These are phyloP conservation scores for Rhabdornis inornatus DNA, from an alignment of 2,113 vertebrate species.

Conservation along the genomic window DNA sequence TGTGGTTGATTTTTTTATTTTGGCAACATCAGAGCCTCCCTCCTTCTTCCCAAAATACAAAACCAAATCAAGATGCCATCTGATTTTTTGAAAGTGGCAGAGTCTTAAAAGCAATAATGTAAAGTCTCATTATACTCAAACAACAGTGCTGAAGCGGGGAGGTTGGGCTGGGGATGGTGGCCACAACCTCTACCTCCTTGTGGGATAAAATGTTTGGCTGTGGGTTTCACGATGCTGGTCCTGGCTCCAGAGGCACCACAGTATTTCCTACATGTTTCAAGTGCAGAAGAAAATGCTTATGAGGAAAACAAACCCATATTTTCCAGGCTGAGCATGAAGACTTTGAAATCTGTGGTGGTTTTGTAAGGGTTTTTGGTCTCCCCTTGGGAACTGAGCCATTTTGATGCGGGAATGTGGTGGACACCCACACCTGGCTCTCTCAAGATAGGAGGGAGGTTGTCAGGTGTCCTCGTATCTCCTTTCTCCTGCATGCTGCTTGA, in stretches of 20 bases:
- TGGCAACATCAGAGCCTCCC: neutral
- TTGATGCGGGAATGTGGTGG: neutral
- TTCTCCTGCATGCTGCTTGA: neutral
- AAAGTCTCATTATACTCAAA: neutral
- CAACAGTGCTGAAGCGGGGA: neutral
- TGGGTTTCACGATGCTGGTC: neutral
- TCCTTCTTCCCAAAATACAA: neutral
- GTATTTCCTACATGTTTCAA: neutral
- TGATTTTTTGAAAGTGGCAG: neutral
- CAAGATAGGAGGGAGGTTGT: neutral
- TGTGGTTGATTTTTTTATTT: neutral
- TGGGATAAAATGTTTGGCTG: neutral
- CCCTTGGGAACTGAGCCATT: neutral
- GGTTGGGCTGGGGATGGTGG: neutral
- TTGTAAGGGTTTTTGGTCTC: neutral
- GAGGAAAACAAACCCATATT: neutral
- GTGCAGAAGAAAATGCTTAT: neutral
- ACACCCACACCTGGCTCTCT: fast-evolving
- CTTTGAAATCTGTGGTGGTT: neutral
- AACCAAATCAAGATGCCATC: neutral
- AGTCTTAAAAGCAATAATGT: neutral
- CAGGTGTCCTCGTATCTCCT: neutral
- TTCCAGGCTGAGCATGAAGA: neutral
- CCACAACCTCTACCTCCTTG: neutral
- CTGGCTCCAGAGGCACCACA: neutral